Conservation (phyloP, 2,888 invertebrate genomes). For the Athalia cordata region DNA sequence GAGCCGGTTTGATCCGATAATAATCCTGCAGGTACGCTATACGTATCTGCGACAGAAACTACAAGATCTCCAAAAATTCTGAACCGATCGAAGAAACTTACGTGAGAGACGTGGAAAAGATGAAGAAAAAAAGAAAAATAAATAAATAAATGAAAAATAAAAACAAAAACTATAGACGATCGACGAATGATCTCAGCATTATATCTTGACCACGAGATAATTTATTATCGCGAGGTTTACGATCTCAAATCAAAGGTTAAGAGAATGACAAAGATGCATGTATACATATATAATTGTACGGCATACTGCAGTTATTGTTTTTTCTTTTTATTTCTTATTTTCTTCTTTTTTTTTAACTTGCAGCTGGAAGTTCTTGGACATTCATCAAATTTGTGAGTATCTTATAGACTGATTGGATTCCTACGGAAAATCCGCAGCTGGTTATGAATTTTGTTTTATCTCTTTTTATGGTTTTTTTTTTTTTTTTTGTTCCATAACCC, state of each 20-base stretch:
- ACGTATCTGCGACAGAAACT: background rate
- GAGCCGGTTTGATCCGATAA: conserved; percentile 23
- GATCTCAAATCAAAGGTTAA: conserved; percentile 45
- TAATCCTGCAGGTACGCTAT: background rate
- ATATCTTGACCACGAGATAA: conserved; percentile 39
- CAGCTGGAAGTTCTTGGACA: too few species aligned
- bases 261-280: conserved; percentile 39
- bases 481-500: too few species aligned
- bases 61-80: background rate
- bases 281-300: background rate
- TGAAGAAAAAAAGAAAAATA: too few species aligned
- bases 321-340: too few species aligned
- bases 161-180: conserved; percentile 49
- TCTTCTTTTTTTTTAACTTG: too few species aligned
- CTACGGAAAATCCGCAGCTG: too few species aligned
- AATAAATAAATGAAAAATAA: too few species aligned
- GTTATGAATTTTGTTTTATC: too few species aligned
- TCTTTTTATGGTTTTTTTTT: too few species aligned
- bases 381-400: too few species aligned
- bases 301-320: background rate
- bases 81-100: background rate
- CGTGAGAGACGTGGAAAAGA: too few species aligned
- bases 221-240: conserved; percentile 57
- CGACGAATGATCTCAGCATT: conserved; percentile 54
- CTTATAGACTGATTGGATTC: too few species aligned